These are phyloP conservation scores for Entomyzon cyanotis DNA, from an alignment of 2,113 vertebrate species.

Conservation along the genomic window DNA sequence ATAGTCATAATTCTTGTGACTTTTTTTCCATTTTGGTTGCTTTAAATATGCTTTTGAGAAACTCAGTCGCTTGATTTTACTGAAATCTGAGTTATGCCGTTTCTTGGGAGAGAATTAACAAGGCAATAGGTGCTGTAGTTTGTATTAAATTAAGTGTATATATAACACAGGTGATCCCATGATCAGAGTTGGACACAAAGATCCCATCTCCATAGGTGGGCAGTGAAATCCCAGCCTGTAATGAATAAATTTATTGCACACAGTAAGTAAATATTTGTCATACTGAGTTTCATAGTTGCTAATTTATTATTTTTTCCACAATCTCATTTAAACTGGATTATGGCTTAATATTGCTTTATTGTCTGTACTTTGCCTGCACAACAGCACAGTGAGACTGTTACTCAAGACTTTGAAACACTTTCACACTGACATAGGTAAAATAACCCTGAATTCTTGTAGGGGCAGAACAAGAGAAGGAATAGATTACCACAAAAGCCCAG, in stretches of 20 bases:
- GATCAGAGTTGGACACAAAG: background rate
- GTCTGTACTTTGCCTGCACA: background rate
- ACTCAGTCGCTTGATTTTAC: background rate
- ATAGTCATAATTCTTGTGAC: background rate
- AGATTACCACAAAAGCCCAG: background rate
- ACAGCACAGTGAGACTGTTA: background rate
- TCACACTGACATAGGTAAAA: background rate
- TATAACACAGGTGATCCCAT: background rate
- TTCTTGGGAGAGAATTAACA: background rate
- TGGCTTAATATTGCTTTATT: background rate
- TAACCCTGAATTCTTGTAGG: rapidly evolving
- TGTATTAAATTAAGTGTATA: background rate
- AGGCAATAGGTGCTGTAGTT: background rate
- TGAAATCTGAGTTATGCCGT: background rate
- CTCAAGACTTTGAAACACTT: background rate
- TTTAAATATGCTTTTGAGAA: background rate
- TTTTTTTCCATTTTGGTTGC: background rate
- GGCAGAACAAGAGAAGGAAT: background rate
- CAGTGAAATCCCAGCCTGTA: background rate
- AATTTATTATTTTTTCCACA: background rate
- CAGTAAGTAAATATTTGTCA: background rate
- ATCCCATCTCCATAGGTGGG: background rate
- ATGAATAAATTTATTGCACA: background rate
- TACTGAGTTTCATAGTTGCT: background rate
- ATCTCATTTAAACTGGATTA: background rate